Evolutionary conservation across 1,140 invertebrate genomes (phyloP).

Genomic region (Cydia fagiglandana): DNA sequence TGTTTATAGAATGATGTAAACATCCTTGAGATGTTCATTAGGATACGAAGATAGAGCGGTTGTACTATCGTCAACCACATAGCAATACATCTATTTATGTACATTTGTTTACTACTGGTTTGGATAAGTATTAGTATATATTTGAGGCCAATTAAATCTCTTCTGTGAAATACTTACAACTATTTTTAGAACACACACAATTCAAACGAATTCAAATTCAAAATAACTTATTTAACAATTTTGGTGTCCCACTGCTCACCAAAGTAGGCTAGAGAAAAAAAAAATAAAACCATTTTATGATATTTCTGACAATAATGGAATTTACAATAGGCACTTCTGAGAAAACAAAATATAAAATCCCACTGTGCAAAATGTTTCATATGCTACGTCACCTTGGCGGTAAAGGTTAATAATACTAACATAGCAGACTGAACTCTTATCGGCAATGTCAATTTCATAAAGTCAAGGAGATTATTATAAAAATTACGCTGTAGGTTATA

Average conservation of each 20-base stretch:
- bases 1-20: conserved; percentile 44
- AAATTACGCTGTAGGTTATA: background rate
- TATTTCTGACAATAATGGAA: no score
- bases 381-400: background rate
- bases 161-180: no score
- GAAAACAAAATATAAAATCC: background rate
- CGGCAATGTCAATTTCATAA: conserved; percentile 15
- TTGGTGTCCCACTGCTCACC: no score
- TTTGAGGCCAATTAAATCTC: background rate
- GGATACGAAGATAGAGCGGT: conserved; percentile 16
- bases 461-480: conserved; percentile 19
- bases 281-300: no score
- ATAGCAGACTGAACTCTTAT: background rate
- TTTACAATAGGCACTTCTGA: no score
- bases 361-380: background rate
- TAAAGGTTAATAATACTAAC: conserved; percentile 15
- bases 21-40: conserved; percentile 50
- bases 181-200: no score
- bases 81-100: background rate
- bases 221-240: no score
- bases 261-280: no score
- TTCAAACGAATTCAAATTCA: no score
- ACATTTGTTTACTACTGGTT: background rate
- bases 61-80: background rate
- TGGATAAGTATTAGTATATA: background rate